phyloP scores from a whole-genome alignment of 2,888 invertebrate genomes.

The Altica lythri region DNA sequence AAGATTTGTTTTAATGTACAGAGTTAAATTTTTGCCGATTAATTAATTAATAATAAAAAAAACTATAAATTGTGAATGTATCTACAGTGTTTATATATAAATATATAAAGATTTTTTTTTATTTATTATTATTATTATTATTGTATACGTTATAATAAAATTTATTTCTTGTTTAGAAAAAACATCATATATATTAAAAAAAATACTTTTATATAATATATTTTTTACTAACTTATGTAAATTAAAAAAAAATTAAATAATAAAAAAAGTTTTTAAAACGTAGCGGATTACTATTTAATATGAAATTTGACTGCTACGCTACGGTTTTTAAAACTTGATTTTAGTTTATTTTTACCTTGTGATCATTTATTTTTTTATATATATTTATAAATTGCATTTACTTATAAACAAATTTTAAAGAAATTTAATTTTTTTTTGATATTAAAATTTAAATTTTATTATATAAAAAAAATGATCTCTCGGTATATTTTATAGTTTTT shows the following conservation, averaged over 20 bases:
- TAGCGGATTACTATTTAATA: constrained; percentile 23
- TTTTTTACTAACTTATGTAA: constrained; percentile 43
- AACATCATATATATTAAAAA: no score
- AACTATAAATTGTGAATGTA: constrained; percentile 39
- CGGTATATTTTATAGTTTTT: constrained; percentile 43
- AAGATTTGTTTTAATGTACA: no score
- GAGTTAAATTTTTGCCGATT: no score
- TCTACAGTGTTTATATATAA: constrained; percentile 40
- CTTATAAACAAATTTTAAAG: no score
- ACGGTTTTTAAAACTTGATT: constrained; percentile 31
- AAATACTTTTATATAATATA: constrained; percentile 43
- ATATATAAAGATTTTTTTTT: constrained; percentile 38
- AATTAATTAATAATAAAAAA: no score
- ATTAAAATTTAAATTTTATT: no score
- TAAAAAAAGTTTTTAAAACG: constrained; percentile 29
- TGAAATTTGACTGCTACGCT: constrained; percentile 23
- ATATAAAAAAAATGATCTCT: no score
- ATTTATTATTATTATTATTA: constrained; percentile 40
- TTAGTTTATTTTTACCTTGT: constrained; percentile 25
- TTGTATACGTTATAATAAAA: constrained; percentile 40
- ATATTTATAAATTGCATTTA: no score
- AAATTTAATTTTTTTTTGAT: no score
- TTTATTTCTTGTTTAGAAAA: constrained; percentile 41
- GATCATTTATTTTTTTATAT: no score
- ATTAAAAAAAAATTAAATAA: no score